Evolutionary conservation across 2,888 invertebrate species (phyloP), one percentile per base, ranked within the genome.

Genomic region (Eupeodes latifasciatus): DNA sequence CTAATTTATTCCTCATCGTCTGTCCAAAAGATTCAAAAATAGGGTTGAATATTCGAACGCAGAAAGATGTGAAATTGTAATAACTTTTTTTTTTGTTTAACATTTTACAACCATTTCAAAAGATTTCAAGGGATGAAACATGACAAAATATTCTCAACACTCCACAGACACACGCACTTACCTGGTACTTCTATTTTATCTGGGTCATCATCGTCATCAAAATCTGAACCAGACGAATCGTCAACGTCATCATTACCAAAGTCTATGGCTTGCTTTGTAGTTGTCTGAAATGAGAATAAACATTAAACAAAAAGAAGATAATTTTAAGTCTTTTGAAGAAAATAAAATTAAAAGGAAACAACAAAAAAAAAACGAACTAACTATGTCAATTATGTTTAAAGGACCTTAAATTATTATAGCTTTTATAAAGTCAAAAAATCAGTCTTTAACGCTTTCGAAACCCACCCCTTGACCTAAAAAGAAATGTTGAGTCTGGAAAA

Each of bases 161-260:
- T 27, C 27, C 27, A 27, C 27, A 27, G 27, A 27, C 51, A 51
- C 40, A 64, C 19, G 11, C 16, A 92, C 93, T 94, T 93, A 96
- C 97, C 98, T 93, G 98, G 98, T 62, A 98, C 97, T 95, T 97
- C 97, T 94, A 97, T 96, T 94, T 97, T 97, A 93, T 98, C 98
- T 81, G 98, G 98, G 95, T 98, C 98, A 91, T 97, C 97, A 93
- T 97, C 97, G 91, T 97, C 97, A 92, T 97, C 97, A 91, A 97
- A 97, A 92, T 97, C 97, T 51, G 95, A 95, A 62, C 95, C 95
- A 57, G 95, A 95, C 88, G 95, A 94, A 90, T 95, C 94, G 85
- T 94, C 94, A 81, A 93, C 92, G 89, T 95, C 94, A 82, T 94
- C 94, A 89, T 94, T 94, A 90, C 92, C 89, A 90, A 92, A 90